phyloP scores from a whole-genome alignment of 2,113 vertebrate genomes.

The Kryptolebias marmoratus region DNA sequence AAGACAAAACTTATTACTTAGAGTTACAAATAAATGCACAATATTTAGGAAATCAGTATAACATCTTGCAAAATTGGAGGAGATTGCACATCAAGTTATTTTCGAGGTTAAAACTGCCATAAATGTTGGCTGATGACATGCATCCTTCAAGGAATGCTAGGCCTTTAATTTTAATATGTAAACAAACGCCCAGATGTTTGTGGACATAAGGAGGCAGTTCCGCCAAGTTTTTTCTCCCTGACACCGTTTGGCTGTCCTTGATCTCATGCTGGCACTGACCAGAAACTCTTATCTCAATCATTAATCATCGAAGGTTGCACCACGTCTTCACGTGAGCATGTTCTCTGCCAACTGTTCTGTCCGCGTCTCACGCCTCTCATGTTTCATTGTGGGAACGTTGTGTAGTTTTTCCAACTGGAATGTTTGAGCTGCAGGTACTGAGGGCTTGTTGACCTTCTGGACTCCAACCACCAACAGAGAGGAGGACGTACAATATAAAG shows the following conservation, averaged over 20 bases:
- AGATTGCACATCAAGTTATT: background rate
- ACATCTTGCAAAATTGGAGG: too few relatives aligned
- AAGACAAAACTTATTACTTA: background rate
- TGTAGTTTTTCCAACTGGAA: slow-evolving; percentile 11
- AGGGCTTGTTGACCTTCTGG: background rate
- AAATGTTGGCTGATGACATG: too few relatives aligned
- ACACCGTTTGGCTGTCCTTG: slow-evolving; percentile 8
- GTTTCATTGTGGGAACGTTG: slow-evolving; percentile 39
- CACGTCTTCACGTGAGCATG: slow-evolving; percentile 5
- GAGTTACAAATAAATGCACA: background rate
- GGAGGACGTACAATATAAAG: background rate
- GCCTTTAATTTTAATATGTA: background rate
- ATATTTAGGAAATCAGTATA: background rate
- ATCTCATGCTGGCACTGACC: background rate
- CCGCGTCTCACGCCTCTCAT: slow-evolving; percentile 61
- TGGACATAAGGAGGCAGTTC: background rate
- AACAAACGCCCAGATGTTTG: background rate
- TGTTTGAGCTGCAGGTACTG: background rate
- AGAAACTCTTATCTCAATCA: slow-evolving; percentile 40
- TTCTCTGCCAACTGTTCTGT: slow-evolving; percentile 8
- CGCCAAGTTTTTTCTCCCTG: background rate
- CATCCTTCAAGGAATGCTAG: too few relatives aligned
- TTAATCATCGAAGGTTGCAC: slow-evolving; percentile 19
- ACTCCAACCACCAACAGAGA: background rate
- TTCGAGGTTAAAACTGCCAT: background rate